A percentile compares a stretch with the other conserved stretches of the same genome.
Evolutionary conservation across 2,113 vertebrate species (phyloP).

Genomic region (Pteropus alecto): DNA sequence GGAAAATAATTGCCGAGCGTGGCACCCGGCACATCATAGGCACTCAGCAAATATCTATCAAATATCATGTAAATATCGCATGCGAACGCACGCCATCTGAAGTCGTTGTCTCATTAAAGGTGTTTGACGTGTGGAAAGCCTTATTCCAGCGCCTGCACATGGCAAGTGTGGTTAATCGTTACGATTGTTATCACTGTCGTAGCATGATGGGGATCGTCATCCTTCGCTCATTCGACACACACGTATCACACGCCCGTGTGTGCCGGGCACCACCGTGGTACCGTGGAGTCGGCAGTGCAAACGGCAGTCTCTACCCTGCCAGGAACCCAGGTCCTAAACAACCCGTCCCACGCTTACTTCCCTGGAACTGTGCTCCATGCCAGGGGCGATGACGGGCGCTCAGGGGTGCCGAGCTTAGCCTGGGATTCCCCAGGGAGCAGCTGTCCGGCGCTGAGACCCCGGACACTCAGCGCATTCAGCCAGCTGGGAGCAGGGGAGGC

Average conservation of each 20-base stretch:
- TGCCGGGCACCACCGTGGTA: neutral
- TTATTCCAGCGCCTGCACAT: no score
- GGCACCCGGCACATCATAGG: no score
- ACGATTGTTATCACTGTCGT: no score
- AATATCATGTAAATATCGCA: no score
- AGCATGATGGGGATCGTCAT: no score
- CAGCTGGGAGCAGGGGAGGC: neutral
- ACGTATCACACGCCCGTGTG: no score
- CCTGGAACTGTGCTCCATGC: neutral
- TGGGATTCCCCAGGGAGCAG: neutral
- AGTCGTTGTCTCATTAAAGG: fast-evolving
- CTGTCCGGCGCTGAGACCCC: neutral
- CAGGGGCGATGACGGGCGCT: fast-evolving
- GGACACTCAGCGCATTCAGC: neutral
- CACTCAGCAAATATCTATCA: no score
- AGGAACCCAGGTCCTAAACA: neutral
- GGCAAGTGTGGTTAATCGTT: no score
- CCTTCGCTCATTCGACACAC: no score
- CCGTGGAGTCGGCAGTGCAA: neutral
- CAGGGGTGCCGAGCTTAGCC: neutral
- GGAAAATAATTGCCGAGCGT: no score
- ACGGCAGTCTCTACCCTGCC: neutral
- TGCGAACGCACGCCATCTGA: fast-evolving
- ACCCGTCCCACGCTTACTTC: neutral
- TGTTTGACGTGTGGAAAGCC: no score